phyloP scores from a whole-genome alignment of 2,888 invertebrate genomes.

The Hyposoter didymator region DNA sequence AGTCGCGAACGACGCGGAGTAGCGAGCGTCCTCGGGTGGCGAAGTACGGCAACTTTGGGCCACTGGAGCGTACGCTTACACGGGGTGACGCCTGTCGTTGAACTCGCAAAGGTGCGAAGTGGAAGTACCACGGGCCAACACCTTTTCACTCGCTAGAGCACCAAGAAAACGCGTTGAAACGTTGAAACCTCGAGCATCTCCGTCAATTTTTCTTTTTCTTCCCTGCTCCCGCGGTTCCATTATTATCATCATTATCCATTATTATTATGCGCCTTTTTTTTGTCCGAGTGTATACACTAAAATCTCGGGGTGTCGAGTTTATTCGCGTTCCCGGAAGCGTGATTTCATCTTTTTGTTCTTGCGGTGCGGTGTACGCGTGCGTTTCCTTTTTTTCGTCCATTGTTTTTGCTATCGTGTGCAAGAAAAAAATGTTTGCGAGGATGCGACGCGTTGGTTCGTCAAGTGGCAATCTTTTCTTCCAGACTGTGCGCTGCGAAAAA shows the following conservation, averaged over 20 bases:
- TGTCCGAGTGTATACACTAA: slow-evolving; percentile 36
- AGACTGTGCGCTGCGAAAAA: slow-evolving; percentile 31
- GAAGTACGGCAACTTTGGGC: slow-evolving; percentile 39
- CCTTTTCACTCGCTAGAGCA: slow-evolving; percentile 71
- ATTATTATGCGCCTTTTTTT: slow-evolving; percentile 74
- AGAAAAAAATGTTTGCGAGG: slow-evolving; percentile 46
- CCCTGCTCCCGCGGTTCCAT: slow-evolving; percentile 26
- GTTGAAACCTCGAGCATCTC: background rate
- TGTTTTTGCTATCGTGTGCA: slow-evolving; percentile 27
- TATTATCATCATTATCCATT: slow-evolving; percentile 79
- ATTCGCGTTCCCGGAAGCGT: slow-evolving; percentile 51
- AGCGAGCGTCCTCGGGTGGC: slow-evolving; percentile 9
- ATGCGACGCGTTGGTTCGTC: slow-evolving; percentile 59
- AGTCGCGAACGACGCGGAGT: slow-evolving; percentile 11
- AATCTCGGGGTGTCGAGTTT: slow-evolving; percentile 31
- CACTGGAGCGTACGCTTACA: slow-evolving; percentile 38
- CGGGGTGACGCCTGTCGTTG: slow-evolving; percentile 68
- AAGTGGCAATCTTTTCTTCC: slow-evolving; percentile 61
- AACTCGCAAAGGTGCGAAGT: slow-evolving; percentile 77
- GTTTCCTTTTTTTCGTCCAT: slow-evolving; percentile 24
- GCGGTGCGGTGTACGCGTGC: background rate
- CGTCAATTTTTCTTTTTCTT: slow-evolving; percentile 6
- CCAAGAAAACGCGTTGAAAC: slow-evolving; percentile 27
- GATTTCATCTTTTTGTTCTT: slow-evolving; percentile 40
- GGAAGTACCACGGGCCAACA: slow-evolving; percentile 80